Base-by-base conservation (phyloP, 2,797 vertebrate genomes). In the Etheostoma perlongum region DNA sequence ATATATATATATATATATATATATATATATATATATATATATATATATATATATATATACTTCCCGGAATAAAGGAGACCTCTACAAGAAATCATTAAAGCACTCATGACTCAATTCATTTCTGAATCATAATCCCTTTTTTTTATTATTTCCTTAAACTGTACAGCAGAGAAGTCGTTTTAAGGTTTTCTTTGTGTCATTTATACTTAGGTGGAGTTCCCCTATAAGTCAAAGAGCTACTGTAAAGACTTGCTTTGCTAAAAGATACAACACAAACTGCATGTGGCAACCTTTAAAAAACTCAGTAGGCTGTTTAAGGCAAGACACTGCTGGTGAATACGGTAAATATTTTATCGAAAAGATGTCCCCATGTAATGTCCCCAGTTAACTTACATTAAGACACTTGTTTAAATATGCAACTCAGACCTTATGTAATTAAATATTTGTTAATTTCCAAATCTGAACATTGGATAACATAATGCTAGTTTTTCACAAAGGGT, bases 91-190 rank as follows among this genome's bases (percentile, higher is more conserved):
- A 74, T 52, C 10, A 53, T 63, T 58, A 19, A 5, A 62, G 16
- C 49, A 19, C 18, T 59, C 40, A 67, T 30, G 65, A 49, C 23
- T 67, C 27, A 70, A 69, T 69, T 67, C 9, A 57, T 66, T 55
- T 57, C 53, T 55, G 11, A 72, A 61, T 72, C 27, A 75, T 69
- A 52, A 78, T 58, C 12, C 23, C 46, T 9, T 61, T 67, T 53
- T 33, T 40, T 27, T 27, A 33, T 40, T 42, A 42, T 60, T 66
- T 73, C 44, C 33, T 46, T 6, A 48, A 27, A n/a, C 2, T 47
- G 15, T 36, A 7, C 2, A 33, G 42, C 15, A 16, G 33, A 53
- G 54, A 3, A 53, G 7, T 66, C 19, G 33, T 60, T 30, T 30
- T 30, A 49, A 55, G 15, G 19, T 52, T 53, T 5, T 15, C 27